phyloP scores from a whole-genome alignment of 2,797 vertebrate species.

The Chaetodon trifasciatus region DNA sequence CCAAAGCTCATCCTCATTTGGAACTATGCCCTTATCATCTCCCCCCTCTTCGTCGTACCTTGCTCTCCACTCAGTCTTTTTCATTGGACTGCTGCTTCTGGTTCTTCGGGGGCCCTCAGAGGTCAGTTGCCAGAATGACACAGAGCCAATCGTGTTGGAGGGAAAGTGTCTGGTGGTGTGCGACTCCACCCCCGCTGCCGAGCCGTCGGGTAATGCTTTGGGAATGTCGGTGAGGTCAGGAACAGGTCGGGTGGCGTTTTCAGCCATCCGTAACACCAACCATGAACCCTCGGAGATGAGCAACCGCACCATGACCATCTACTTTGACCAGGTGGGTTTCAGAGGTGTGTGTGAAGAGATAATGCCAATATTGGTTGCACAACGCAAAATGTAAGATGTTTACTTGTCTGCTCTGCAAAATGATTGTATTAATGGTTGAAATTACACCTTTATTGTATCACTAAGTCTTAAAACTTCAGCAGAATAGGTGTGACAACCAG shows the following conservation, averaged over 20 bases:
- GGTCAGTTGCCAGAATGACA: slow-evolving; percentile 84
- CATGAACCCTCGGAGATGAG: slow-evolving; percentile 89
- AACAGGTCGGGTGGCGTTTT: slow-evolving; percentile 85
- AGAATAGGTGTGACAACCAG: no score
- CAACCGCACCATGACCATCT: slow-evolving; percentile 89
- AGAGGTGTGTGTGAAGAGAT: no score
- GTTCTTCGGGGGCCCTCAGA: slow-evolving; percentile 51
- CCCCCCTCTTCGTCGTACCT: neutral
- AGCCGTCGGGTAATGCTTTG: slow-evolving; percentile 83
- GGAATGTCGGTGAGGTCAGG: slow-evolving; percentile 88
- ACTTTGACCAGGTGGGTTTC: slow-evolving; percentile 85
- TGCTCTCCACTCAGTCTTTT: slow-evolving; percentile 1
- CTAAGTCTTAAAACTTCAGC: no score
- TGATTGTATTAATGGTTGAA: neutral
- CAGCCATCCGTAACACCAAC: slow-evolving; percentile 86
- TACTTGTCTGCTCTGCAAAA: neutral
- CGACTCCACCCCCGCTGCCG: slow-evolving; percentile 83
- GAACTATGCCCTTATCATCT: slow-evolving; percentile 58
- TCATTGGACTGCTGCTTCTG: slow-evolving; percentile 69
- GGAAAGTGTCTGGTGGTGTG: slow-evolving; percentile 89
- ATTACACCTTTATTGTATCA: no score
- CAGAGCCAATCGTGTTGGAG: slow-evolving; percentile 86
- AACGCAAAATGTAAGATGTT: neutral
- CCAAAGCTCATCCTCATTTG: neutral
- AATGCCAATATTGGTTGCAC: no score